Evolutionary conservation across 2,113 vertebrate genomes (phyloP), one percentile per base, ranked within the genome.

Genomic region (Spilogale gracilis): DNA sequence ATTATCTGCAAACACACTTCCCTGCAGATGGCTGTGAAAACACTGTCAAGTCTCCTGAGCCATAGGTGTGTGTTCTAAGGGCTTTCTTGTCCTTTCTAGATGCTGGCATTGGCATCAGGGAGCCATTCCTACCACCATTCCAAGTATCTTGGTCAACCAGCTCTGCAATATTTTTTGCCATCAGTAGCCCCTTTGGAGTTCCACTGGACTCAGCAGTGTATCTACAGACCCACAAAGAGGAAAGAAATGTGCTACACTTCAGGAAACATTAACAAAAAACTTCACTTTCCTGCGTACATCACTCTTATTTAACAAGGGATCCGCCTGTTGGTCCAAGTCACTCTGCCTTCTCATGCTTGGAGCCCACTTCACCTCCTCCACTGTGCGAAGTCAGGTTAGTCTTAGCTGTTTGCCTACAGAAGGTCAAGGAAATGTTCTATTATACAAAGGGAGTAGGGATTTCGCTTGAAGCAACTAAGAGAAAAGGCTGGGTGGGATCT

Each of bases 181-280:
- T 45, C 60, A 73, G 90, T 8, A 92, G 63, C 25, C 94, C n/a
- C 60, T 94, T 87, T 96, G 74, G 54, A 50, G 43, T 85, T 65
- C 48, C 52, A 96, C 23, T 13, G 25, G 38, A 89, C 9, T 52
- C 61, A 32, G 32, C 12, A 13, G 43, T 52, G 48, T 32, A 32
- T n/a, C 71, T 74, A 74, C 20, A 94, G 78, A 96, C n/a, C 16
- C 86, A 86, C 32, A 81, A 58, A 83, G n/a, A 89, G 17, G 25
- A 93, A 20, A 91, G n/a, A 65, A 54, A 86, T 3, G 27, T 12
- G 60, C 3, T 65, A 27, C 67, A 16, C 10, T 92, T 84, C 45
- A 80, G 71, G 48, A 84, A 87, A 45, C 23, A 92, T 1, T 58
- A 90, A 83, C 17, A 63, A 74, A 92, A 79, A 82, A 9, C 38